Base-by-base conservation (phyloP, 2,113 vertebrate genomes). In the Tetraodon nigroviridis region DNA sequence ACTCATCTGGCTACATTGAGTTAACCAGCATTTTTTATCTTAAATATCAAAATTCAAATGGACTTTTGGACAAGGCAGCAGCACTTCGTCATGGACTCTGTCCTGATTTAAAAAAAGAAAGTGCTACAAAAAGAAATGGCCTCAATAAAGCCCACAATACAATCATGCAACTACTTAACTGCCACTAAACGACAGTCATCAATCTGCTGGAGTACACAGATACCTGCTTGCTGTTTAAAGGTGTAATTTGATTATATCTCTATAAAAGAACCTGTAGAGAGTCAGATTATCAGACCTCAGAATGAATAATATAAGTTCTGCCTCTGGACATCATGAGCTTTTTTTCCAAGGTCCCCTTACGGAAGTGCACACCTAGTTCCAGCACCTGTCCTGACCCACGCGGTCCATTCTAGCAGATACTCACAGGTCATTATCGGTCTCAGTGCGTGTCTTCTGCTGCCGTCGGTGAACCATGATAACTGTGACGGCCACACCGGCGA, bases 341-440 rank as follows among this genome's bases (percentile, higher is more conserved):
- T 62, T 44, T 51, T 69, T 71, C 71, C 3, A 44, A 47, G 45
- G 7, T 7, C 3, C n/a, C 3, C 69, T 74, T 76, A 84, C 79
- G 71, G 56, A 59, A 79, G 68, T 52, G 70, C 76, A 80, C 64
- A 76, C 61, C 67, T 80, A 82, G 83, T 80, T 74, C 77, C 61
- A 53, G 2, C 58, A 58, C 50, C 75, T 75, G 63, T 77, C 84
- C 67, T 66, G 41, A 57, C 51, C 78, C 22, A 56, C 62, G 64
- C 68, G 75, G 66, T 52, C 79, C 73, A 76, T 55, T 71, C 59
- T 46, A 44, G 69, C 60, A 71, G 71, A 75, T 86, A 96, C 94
- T 97, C 83, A 98, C 95, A 93, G 74, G 55, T 92, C 92, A 11
- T 84, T 84, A 79, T 93, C 91, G 0, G 83, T 81, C 47, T 89